Evolutionary conservation across 37 sponge, comb jelly and placozoan genomes (phyloP).

Genomic region (Spongilla lacustris): DNA sequence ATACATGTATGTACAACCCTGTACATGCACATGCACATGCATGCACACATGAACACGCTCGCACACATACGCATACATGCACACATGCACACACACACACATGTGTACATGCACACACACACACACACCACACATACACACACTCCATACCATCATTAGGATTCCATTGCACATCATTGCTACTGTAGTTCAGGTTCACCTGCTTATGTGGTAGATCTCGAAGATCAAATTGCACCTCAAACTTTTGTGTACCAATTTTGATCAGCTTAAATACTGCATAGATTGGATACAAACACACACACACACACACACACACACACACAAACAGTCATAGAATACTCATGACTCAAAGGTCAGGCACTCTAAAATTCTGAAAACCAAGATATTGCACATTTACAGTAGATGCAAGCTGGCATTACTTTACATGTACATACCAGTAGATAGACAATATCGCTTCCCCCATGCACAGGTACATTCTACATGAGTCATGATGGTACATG

Average conservation of each 20-base stretch:
- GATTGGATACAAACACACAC: constrained; percentile 1
- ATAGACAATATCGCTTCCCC: too few relatives aligned
- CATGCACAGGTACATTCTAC: too few relatives aligned
- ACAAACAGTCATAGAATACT: constrained; percentile 9
- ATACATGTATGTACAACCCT: not conserved
- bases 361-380: too few relatives aligned
- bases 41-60: not conserved
- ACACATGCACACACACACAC: constrained; percentile 12
- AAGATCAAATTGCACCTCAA: constrained; percentile 22
- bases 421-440: too few relatives aligned
- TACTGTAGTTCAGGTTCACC: constrained; percentile 78
- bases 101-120: constrained; percentile 32
- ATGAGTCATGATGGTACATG: too few relatives aligned
- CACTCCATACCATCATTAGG: constrained; percentile 63
- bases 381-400: too few relatives aligned
- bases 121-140: constrained; percentile 36
- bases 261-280: constrained; percentile 55
- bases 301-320: constrained; percentile 10
- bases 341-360: not conserved
- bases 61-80: not conserved
- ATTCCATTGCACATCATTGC: constrained; percentile 80
- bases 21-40: too few relatives aligned
- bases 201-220: constrained; percentile 66
- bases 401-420: too few relatives aligned
- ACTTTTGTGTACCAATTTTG: constrained; percentile 13